phyloP scores from a whole-genome alignment of 2,797 vertebrate genomes.

The Gambusia yucatana region DNA sequence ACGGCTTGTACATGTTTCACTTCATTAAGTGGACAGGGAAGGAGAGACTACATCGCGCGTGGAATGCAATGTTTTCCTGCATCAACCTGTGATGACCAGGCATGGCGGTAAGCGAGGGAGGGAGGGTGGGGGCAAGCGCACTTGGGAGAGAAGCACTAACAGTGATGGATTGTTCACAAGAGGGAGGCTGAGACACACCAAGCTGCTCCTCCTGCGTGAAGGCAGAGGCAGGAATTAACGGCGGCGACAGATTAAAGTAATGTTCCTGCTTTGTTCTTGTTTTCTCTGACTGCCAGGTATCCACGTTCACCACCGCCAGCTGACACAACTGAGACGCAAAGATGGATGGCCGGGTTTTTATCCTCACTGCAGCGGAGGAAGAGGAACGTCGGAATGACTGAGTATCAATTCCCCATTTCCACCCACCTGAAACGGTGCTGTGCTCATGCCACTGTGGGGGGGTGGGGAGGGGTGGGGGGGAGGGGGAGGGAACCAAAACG shows the following conservation, averaged over 20 bases:
- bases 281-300: conserved; percentile 67
- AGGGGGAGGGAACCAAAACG: conserved; percentile 31
- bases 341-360: conserved; percentile 78
- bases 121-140: conserved; percentile 25
- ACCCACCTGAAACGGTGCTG: conserved; percentile 70
- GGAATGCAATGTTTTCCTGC: conserved; percentile 46
- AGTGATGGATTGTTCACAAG: conserved; percentile 78
- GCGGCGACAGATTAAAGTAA: conserved; percentile 72
- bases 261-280: conserved; percentile 76
- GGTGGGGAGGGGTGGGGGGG: not conserved
- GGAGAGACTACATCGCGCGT: conserved; percentile 37
- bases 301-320: conserved; percentile 56
- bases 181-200: conserved; percentile 69
- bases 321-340: conserved; percentile 70
- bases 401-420: conserved; percentile 76
- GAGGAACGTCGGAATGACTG: conserved; percentile 76
- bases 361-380: conserved; percentile 72
- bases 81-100: conserved; percentile 52
- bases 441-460: conserved; percentile 21
- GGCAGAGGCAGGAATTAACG: conserved; percentile 69
- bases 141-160: conserved; percentile 70
- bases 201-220: conserved; percentile 65
- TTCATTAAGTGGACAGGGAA: conserved; percentile 20
- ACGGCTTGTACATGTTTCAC: conserved; percentile 34
- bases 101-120: conserved; percentile 38